Base-by-base conservation (phyloP, 2,797 vertebrate species). In the Syngnathus acus region DNA sequence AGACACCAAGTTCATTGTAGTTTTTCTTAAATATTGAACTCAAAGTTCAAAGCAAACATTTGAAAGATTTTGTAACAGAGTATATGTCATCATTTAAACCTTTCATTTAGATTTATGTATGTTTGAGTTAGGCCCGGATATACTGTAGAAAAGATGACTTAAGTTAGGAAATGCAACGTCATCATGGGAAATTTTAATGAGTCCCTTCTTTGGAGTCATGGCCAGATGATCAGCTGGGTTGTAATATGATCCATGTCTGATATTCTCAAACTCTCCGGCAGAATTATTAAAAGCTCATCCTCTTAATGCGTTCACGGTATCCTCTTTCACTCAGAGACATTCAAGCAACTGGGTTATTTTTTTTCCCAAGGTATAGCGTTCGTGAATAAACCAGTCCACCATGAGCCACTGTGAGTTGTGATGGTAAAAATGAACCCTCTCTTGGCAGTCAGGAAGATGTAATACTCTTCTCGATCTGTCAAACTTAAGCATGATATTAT, bases 261-360 rank as follows among this genome's bases (percentile, higher is more conserved):
- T 91, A 89, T 91, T 89, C 82, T 61, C 74, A 73, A 65, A 76
- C 79, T 75, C 71, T 72, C 82, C 86, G 84, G 86, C 86, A 89
- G 84, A 90, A 91, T 89, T 90, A 86, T 90, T 88, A 86, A 90
- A 85, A 85, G 81, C 88, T 89, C 87, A 90, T 91, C 84, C 78
- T 88, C 86, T 82, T 88, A 90, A 89, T 86, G 84, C 81, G 84
- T 87, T 78, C 76, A 68, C 72, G 72, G 89, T 88, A 80, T 91
- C 84, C 68, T 67, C 72, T 91, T 89, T 87, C 89, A 75, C 78
- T 77, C 71, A 50, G 68, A 82, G 17, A 17, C 37, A 40, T 32
- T 57, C 67, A 74, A 42, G 62, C 65, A 72, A 68, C 68, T 72
- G 67, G 66, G 72, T 71, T 53, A 57, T 62, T 51, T 68, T 70